Conservation (phyloP, 2,797 vertebrate species). For the Alectoris magna region DNA sequence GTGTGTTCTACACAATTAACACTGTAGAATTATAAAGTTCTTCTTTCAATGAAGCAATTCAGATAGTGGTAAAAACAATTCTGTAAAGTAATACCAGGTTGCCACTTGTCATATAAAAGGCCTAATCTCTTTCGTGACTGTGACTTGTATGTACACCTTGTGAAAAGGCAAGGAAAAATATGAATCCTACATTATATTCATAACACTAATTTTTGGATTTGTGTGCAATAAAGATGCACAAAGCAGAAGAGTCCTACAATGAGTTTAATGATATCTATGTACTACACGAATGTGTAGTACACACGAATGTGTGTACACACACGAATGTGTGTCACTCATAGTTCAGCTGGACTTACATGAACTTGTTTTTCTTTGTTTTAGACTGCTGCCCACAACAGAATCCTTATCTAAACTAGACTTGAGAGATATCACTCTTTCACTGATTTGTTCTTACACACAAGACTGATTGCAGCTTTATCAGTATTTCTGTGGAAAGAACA, state of each 20-base stretch:
- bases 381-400: not conserved
- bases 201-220: not conserved
- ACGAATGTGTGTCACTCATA: fast-evolving
- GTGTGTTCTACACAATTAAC: not conserved
- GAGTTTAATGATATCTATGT: not conserved
- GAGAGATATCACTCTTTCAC: not conserved
- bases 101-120: not conserved
- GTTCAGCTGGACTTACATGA: not conserved
- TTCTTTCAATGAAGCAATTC: not conserved
- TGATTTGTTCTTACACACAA: not conserved
- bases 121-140: not conserved
- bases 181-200: not conserved
- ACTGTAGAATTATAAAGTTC: not conserved
- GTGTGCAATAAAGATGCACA: not conserved
- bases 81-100: not conserved
- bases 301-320: fast-evolving
- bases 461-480: not conserved
- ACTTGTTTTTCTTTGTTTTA: not conserved
- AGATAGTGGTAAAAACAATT: not conserved
- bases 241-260: not conserved
- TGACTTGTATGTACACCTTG: not conserved
- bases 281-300: fast-evolving
- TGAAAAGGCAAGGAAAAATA: not conserved
- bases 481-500: not conserved
- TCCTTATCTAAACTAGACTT: not conserved